Conservation (phyloP, 2,113 vertebrate species). For the Antennarius striatus region DNA sequence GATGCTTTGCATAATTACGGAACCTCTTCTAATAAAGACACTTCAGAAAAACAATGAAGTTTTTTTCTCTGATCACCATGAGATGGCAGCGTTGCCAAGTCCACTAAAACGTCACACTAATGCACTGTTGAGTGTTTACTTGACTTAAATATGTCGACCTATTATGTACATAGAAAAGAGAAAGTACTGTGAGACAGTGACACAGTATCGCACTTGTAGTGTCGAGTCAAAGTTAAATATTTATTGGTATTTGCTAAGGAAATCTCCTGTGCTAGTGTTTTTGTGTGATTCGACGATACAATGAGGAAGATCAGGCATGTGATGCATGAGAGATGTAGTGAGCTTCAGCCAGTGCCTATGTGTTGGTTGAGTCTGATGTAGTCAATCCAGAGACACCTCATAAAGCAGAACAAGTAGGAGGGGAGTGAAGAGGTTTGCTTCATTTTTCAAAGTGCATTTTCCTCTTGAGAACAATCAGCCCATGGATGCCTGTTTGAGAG, state of each 20-base stretch:
- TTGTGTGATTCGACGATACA: background rate
- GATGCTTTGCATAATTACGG: conserved; percentile 19
- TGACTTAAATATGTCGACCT: conserved; percentile 36
- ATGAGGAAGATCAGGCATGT: background rate
- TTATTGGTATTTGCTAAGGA: background rate
- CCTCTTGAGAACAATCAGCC: conserved; percentile 57
- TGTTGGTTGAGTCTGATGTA: conserved; percentile 37
- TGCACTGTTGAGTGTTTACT: conserved; percentile 2
- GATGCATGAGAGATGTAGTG: conserved; percentile 13
- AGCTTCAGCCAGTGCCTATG: conserved; percentile 1
- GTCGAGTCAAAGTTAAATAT: background rate
- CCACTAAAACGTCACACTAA: conserved; percentile 36
- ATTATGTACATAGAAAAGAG: conserved; percentile 12
- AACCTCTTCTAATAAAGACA: conserved; percentile 34
- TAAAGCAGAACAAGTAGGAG: conserved; percentile 30
- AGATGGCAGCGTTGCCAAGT: conserved; percentile 82
- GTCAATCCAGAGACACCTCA: conserved; percentile 18
- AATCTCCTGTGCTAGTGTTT: background rate
- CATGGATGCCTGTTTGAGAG: conserved; percentile 43
- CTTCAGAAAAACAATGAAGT: conserved; percentile 5
- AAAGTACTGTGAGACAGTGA: background rate
- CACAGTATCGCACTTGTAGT: background rate
- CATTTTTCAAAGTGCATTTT: conserved; percentile 48
- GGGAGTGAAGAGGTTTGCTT: conserved; percentile 39
- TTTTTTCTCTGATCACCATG: conserved; percentile 54